Evolutionary conservation across 2,888 invertebrate genomes (phyloP).

Genomic region (Phorcus lineatus): DNA sequence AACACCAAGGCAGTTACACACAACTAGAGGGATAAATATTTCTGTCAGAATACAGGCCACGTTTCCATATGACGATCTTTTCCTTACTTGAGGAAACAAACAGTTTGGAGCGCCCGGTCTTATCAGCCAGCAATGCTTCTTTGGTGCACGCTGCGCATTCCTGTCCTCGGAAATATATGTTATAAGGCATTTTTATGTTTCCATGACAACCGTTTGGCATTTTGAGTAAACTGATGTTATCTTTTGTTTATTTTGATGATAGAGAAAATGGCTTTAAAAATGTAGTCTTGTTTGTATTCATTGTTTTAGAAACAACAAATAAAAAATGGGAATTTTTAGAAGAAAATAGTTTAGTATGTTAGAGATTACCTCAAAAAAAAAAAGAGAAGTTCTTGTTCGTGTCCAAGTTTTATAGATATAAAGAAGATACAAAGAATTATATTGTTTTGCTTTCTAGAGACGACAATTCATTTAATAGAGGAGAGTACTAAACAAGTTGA

Average conservation of each 20-base stretch:
- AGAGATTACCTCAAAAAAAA: too few species aligned
- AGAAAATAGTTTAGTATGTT: too few species aligned
- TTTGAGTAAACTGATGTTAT: neutral
- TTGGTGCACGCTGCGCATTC: neutral
- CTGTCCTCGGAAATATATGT: too few species aligned
- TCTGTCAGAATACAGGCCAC: neutral
- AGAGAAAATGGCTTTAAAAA: neutral
- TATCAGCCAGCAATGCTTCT: neutral
- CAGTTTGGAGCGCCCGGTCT: neutral
- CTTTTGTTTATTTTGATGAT: neutral
- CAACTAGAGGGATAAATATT: slow-evolving; percentile 11
- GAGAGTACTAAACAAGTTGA: too few species aligned
- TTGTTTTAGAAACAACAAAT: too few species aligned
- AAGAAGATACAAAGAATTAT: too few species aligned
- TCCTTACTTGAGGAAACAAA: neutral
- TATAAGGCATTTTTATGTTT: neutral
- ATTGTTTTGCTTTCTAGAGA: too few species aligned
- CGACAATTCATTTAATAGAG: too few species aligned
- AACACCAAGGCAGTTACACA: neutral
- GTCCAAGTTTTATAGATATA: too few species aligned
- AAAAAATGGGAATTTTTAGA: too few species aligned
- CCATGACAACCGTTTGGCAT: neutral
- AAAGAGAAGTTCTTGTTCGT: too few species aligned
- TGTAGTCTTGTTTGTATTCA: too few species aligned
- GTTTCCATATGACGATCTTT: slow-evolving; percentile 6